Conservation (phyloP, 2,888 invertebrate species). For the Antheraea assamensis region DNA sequence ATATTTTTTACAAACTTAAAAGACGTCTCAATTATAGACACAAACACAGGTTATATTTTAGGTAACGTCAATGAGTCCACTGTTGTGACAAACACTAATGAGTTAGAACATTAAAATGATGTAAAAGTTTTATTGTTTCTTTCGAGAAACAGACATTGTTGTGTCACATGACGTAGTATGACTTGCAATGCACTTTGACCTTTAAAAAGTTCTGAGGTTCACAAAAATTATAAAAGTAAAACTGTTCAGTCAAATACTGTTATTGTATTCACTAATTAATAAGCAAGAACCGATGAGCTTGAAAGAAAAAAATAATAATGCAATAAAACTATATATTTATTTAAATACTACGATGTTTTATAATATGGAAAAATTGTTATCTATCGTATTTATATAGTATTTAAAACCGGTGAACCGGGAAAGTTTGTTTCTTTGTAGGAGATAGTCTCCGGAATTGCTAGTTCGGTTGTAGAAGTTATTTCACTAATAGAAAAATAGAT, state of each 20-base stretch:
- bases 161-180: slow-evolving; percentile 29
- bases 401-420: too few species aligned
- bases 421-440: too few species aligned
- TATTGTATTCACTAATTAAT: neutral
- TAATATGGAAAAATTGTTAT: too few species aligned
- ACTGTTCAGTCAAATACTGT: neutral
- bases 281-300: neutral
- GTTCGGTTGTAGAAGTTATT: too few species aligned
- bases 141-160: neutral
- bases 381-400: too few species aligned
- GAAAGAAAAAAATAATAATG: neutral
- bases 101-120: slow-evolving; percentile 8
- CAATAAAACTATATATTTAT: too few species aligned
- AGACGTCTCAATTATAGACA: slow-evolving; percentile 6
- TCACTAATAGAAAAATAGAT: too few species aligned
- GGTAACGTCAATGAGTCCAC: slow-evolving; percentile 22
- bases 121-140: slow-evolving; percentile 18
- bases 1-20: slow-evolving; percentile 6
- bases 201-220: slow-evolving; percentile 38
- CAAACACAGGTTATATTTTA: slow-evolving; percentile 22
- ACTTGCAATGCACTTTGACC: slow-evolving; percentile 51
- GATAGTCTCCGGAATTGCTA: too few species aligned
- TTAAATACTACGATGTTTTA: too few species aligned
- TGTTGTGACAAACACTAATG: slow-evolving; percentile 20
- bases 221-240: slow-evolving; percentile 13